phyloP scores from a whole-genome alignment of 2,888 invertebrate species.

The Bellardia bayeri region DNA sequence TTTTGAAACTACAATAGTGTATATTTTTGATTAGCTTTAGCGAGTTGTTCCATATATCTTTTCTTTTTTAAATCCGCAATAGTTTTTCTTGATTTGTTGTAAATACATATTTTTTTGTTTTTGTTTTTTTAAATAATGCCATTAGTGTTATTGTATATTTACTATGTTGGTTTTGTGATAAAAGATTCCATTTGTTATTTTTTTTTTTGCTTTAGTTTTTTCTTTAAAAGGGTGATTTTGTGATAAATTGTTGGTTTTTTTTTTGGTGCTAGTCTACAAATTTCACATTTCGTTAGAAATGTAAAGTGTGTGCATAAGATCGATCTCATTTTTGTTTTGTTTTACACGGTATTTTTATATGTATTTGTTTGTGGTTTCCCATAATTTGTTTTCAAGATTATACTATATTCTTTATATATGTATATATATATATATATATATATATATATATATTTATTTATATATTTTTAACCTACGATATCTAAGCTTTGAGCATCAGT shows the following conservation, averaged over 20 bases:
- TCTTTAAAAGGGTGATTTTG: constrained; percentile 56
- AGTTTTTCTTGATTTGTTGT: constrained; percentile 25
- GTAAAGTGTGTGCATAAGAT: constrained; percentile 71
- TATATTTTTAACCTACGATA: constrained; percentile 83
- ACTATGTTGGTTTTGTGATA: constrained; percentile 51
- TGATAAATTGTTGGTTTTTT: constrained; percentile 62
- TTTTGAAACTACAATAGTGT: no score
- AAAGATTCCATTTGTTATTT: constrained; percentile 31
- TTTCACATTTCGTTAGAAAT: constrained; percentile 64
- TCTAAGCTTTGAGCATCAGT: constrained; percentile 85
- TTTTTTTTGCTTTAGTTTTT: background rate
- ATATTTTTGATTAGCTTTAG: no score
- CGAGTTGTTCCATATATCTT: no score
- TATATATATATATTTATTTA: constrained; percentile 55
- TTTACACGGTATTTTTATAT: constrained; percentile 41
- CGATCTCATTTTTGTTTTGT: constrained; percentile 46
- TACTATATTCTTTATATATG: constrained; percentile 44
- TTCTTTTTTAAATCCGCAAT: background rate
- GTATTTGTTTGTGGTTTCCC: constrained; percentile 32
- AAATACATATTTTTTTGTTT: constrained; percentile 11
- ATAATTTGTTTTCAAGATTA: constrained; percentile 56
- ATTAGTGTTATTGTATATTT: constrained; percentile 26
- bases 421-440: constrained; percentile 19
- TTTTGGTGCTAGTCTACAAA: constrained; percentile 71
- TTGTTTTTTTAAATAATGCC: constrained; percentile 36